Base-by-base conservation (phyloP, 1,140 invertebrate species). In the Megathymus violae region DNA sequence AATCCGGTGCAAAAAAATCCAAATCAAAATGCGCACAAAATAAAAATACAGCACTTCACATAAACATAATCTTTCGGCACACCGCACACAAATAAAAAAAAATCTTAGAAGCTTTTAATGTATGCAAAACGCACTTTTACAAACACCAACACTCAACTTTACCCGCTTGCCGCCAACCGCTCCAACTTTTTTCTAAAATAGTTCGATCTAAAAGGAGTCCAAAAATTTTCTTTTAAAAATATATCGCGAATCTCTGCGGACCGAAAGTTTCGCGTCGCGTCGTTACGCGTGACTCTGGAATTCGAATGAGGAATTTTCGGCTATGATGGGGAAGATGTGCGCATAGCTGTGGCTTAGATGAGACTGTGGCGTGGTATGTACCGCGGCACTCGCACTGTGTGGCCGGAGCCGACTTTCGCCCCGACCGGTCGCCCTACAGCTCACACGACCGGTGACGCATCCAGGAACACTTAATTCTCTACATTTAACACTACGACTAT, bases 331-430 rank as follows among this genome's bases (percentile, higher is more conserved):
- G 85, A 88, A 75, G 88, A 90, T 90, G 88, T 80, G 80, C 88
- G 82, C 88, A 90, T 90, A 90, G 85, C 88, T 82, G 82, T 82
- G 82, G 88, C 78, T 90, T 90, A 90, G 85, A 90, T 84, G 85
- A 86, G 88, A 90, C 88, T 90, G 88, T 90, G 83, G 82, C 79
- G 76, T 76, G 76, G 73, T 84, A 66, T 68, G 67, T 74, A 76
- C 79, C 74, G 84, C 78, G 77, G 74, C 80, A 70, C 74, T 76
- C 80, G 77, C 76, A 76, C 79, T 78, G 80, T 84, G 78, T 85
- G 80, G 80, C 81, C 81, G 64, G 61, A 74, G 71, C 69, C 83
- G 87, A 89, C 87, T 88, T 87, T 88, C 87, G 87, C 85, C 85
- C 83, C 85, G 82, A 88, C 85, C 84, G 76, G 87, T 88, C 82